These are phyloP conservation scores for Saccostrea glomerata DNA, from an alignment of 1,140 invertebrate genomes.

Conservation along the genomic window DNA sequence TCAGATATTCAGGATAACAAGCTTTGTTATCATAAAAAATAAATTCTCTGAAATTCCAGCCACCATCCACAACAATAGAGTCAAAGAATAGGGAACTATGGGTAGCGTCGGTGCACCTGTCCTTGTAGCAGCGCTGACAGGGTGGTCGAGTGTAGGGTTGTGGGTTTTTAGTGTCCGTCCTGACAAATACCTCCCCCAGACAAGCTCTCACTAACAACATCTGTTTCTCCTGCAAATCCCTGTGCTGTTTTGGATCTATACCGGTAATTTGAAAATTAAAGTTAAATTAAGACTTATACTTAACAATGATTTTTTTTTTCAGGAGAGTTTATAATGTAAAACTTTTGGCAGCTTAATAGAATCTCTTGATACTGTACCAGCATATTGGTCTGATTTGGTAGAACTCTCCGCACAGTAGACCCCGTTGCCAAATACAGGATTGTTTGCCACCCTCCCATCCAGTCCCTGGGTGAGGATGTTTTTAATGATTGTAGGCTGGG, in stretches of 20 bases:
- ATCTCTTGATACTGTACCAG: background rate
- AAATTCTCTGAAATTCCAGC: constrained; percentile 69
- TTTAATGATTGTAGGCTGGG: background rate
- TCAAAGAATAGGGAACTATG: constrained; percentile 57
- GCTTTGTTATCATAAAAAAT: constrained; percentile 65
- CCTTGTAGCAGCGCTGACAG: constrained; percentile 53
- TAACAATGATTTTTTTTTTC: too few species aligned
- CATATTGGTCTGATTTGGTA: constrained; percentile 31
- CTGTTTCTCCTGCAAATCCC: constrained; percentile 51
- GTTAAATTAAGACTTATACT: too few species aligned
- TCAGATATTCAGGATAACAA: constrained; percentile 72
- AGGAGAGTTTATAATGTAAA: too few species aligned
- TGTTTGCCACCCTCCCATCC: constrained; percentile 8
- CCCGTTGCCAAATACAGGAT: constrained; percentile 6
- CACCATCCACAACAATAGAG: constrained; percentile 65
- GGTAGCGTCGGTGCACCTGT: constrained; percentile 48
- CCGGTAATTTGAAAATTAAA: too few species aligned
- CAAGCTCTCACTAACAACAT: constrained; percentile 60
- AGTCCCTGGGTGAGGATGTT: constrained; percentile 31
- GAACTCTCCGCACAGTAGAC: constrained; percentile 37
- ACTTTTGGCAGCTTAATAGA: too few species aligned
- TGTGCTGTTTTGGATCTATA: constrained; percentile 8
- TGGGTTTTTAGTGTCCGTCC: constrained; percentile 27
- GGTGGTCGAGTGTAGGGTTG: constrained; percentile 54
- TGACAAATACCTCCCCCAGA: constrained; percentile 57